A percentile compares a stretch with the other conserved stretches of the same genome.
phyloP scores from a whole-genome alignment of 2,113 vertebrate species.

The Mesoclemmys tuberculata region DNA sequence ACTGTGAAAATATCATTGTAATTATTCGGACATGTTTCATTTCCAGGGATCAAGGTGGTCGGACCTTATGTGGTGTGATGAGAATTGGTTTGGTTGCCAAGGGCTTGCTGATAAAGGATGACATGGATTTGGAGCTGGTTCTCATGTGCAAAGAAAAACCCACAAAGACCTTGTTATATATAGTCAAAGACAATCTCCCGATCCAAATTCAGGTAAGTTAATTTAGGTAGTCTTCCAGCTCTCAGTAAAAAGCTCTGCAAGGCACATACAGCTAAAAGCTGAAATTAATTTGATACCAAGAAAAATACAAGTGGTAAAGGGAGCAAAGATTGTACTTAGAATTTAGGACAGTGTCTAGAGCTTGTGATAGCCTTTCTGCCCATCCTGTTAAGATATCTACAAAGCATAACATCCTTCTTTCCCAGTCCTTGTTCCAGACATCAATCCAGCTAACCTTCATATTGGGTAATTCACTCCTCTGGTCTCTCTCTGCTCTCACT shows the following conservation, averaged over 20 bases:
- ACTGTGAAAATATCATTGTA: conserved; percentile 35
- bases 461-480: neutral
- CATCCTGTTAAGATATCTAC: neutral
- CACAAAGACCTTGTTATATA: conserved; percentile 91
- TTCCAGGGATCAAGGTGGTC: conserved; percentile 89
- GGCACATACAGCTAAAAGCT: neutral
- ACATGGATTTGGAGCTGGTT: conserved; percentile 98
- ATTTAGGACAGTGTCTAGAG: neutral
- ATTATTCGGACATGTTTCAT: conserved; percentile 47
- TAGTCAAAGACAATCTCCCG: conserved; percentile 93
- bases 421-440: neutral
- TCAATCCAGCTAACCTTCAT: neutral
- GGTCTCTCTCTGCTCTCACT: neutral
- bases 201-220: conserved; percentile 91
- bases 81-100: conserved; percentile 97
- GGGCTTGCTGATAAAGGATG: conserved; percentile 97
- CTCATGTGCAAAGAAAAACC: conserved; percentile 98
- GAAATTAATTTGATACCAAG: conserved; percentile 15
- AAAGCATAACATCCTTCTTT: neutral
- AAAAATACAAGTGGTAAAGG: neutral
- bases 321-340: neutral
- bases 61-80: conserved; percentile 95
- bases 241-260: neutral
- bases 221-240: neutral
- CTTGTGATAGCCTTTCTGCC: neutral